Evolutionary conservation across 1,140 invertebrate species (phyloP), one percentile per base, ranked within the genome.

Genomic region (Sinella curviseta): DNA sequence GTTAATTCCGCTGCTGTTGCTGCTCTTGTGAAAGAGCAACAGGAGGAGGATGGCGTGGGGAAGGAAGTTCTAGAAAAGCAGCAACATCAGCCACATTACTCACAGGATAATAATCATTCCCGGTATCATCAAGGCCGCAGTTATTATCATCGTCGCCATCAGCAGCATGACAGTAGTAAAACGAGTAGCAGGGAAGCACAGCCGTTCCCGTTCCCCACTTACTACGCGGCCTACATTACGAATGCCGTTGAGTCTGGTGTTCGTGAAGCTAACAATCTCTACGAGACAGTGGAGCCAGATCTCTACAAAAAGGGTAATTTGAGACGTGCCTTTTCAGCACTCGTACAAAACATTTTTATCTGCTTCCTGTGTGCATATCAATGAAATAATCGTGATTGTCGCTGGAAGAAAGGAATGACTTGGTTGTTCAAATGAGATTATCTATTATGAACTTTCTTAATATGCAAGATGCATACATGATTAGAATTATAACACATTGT

Each of bases 221-320:
- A 79, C 24, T 80, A 80, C 36, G 81, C 79, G 33, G 70, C 90
- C 91, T 78, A 90, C 91, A 82, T 88, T 86, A 85, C 90, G 36
- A 89, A 91, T 84, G 92, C 91, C 17, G 88, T 90, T 0, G 88
- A 91, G 82, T 91, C 90, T 84, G 92, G 92, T 30, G 87, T 93
- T 73, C 87, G 89, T 78, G 90, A 89, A 65, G 92, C 92, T 89
- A 89, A 91, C 34, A 88, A 92, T 55, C 85, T 93, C 26, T 91
- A 91, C 81, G 87, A 88, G 20, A 87, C 91, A 48, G 89, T 91
- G 83, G 92, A 94, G 85, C 92, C 92, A 0, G 88, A 90, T 81
- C 87, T 93, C 2, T 93, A 92, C 85, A 88, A 90, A 74, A 89
- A 91, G 74, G 74, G 73, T 30, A 57, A 77, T 24, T 14, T 77